Conservation (phyloP, 2,113 vertebrate species). For the Athene cunicularia region DNA sequence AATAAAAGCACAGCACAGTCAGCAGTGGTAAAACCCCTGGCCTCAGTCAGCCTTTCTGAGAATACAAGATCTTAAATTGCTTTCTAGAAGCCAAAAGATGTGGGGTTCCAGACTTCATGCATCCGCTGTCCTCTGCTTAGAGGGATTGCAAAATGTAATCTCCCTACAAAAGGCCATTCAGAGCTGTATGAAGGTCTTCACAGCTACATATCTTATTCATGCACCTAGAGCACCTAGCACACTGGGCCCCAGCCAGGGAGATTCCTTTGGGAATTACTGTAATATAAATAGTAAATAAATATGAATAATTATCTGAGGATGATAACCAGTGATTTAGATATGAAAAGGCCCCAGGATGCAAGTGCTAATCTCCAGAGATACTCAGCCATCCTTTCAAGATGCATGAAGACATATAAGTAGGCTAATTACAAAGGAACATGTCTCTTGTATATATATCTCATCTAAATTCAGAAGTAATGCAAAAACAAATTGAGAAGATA, state of each 20-base stretch:
- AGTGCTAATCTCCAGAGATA: slow-evolving; percentile 41
- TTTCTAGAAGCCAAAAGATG: not conserved
- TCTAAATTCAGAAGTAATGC: slow-evolving; percentile 47
- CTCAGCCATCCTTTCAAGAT: slow-evolving; percentile 49
- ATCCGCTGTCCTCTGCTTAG: not conserved
- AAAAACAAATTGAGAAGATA: slow-evolving; percentile 38
- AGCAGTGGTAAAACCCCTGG: not conserved
- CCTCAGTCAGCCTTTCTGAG: not conserved
- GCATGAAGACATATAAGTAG: slow-evolving; percentile 38
- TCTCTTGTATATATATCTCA: slow-evolving; percentile 41
- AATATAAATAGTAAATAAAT: slow-evolving; percentile 60
- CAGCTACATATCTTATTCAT: not conserved
- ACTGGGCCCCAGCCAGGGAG: not conserved
- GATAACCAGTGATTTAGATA: slow-evolving; percentile 40
- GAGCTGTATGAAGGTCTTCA: not conserved
- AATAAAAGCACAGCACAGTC: not conserved
- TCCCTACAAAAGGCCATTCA: not conserved
- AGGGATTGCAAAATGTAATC: not conserved
- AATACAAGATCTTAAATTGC: not conserved
- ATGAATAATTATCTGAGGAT: slow-evolving; percentile 54
- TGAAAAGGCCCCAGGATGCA: slow-evolving; percentile 26
- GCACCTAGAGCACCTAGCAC: not conserved
- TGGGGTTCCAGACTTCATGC: not conserved
- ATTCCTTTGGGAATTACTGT: not conserved
- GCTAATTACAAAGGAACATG: slow-evolving; percentile 62